Conservation (phyloP, 2,797 vertebrate species). For the Myotis myotis region DNA sequence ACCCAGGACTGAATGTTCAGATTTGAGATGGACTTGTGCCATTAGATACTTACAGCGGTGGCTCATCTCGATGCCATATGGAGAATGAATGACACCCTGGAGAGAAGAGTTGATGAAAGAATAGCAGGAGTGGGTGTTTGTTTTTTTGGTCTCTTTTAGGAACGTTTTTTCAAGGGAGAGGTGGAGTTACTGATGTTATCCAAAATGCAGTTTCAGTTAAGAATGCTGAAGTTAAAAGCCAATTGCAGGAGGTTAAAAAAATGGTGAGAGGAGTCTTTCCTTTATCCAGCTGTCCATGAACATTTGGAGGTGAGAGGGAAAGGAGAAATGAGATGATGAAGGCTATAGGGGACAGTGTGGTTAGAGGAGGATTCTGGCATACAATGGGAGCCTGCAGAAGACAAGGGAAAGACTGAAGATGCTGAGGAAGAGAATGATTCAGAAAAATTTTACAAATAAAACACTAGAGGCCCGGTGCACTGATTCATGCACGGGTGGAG, state of each 20-base stretch:
- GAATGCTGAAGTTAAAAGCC: neutral
- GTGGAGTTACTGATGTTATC: neutral
- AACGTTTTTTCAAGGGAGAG: neutral
- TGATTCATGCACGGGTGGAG: too few species aligned
- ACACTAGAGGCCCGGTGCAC: too few species aligned
- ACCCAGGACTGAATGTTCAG: neutral
- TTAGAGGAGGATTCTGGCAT: neutral
- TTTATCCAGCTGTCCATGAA: neutral
- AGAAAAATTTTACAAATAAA: neutral
- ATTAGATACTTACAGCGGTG: neutral
- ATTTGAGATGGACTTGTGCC: neutral
- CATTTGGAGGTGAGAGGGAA: neutral
- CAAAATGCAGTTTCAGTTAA: neutral
- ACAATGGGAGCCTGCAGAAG: neutral
- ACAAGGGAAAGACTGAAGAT: neutral
- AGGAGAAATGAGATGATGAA: neutral
- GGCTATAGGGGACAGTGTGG: neutral
- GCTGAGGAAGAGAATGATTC: neutral
- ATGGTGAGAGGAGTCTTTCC: neutral
- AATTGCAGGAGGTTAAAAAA: neutral
- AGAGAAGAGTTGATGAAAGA: neutral
- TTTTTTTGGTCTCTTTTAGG: neutral
- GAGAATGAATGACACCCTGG: neutral
- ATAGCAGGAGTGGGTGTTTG: neutral
- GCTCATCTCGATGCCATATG: too few species aligned